A percentile compares a stretch with the other conserved stretches of the same genome.
Conservation (phyloP, 35 echinoderm and acorn worm species). For the Lytechinus pictus region DNA sequence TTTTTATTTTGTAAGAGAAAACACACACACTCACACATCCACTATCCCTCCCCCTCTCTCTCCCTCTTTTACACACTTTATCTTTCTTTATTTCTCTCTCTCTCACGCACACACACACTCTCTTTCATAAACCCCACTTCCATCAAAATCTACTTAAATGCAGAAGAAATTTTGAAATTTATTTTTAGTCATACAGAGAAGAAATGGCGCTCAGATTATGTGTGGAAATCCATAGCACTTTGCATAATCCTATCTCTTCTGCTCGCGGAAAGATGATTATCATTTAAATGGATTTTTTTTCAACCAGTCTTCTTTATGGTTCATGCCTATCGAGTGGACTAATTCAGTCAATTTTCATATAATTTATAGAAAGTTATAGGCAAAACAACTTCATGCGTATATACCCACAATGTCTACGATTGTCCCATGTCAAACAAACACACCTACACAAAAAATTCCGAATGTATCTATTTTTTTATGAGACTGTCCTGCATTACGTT, state of each 20-base stretch:
- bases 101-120: neutral
- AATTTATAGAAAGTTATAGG: too few species aligned
- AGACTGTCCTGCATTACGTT: too few species aligned
- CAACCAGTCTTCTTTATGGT: neutral
- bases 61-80: too few species aligned
- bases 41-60: too few species aligned
- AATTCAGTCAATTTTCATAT: too few species aligned
- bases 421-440: too few species aligned
- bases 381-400: too few species aligned
- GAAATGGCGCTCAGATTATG: neutral
- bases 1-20: neutral
- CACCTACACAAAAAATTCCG: too few species aligned
- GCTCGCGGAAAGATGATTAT: neutral
- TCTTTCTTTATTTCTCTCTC: too few species aligned
- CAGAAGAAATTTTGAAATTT: neutral
- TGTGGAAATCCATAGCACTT: slow-evolving; percentile 3
- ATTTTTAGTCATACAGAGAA: neutral
- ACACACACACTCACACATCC: neutral
- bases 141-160: neutral
- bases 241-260: neutral
- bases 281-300: neutral
- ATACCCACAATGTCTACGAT: too few species aligned
- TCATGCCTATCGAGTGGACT: neutral
- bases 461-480: too few species aligned
- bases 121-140: neutral